phyloP scores from a whole-genome alignment of 1,140 invertebrate genomes.

The Drosophila mayri region DNA sequence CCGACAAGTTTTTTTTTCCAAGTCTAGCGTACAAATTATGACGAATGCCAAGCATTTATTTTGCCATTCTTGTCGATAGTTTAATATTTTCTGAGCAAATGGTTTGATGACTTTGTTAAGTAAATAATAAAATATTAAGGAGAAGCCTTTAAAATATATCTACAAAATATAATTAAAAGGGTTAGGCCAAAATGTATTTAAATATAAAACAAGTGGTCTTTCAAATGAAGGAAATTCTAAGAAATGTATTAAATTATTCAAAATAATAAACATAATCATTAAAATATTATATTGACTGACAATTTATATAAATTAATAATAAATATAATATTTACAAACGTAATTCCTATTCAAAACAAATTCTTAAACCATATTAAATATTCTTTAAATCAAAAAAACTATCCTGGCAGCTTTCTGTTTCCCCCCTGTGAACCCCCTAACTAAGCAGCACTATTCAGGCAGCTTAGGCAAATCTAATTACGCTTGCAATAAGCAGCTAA shows the following conservation, averaged over 20 bases:
- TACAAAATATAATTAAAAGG: too few species aligned
- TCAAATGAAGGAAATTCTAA: too few species aligned
- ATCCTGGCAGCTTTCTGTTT: not conserved
- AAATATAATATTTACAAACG: not conserved
- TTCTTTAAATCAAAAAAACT: not conserved
- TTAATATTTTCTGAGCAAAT: not conserved
- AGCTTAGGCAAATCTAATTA: conserved; percentile 41
- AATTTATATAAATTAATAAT: too few species aligned
- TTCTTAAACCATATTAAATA: not conserved
- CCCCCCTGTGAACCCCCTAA: not conserved
- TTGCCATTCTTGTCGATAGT: not conserved
- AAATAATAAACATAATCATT: too few species aligned
- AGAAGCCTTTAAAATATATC: too few species aligned
- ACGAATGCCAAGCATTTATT: conserved; percentile 16
- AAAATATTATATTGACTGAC: too few species aligned
- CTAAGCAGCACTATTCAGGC: conserved; percentile 13
- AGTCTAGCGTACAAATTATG: conserved; percentile 20
- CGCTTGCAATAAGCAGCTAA: conserved; percentile 51
- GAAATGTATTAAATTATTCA: too few species aligned
- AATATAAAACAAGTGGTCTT: too few species aligned
- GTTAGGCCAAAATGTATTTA: too few species aligned
- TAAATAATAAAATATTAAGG: not conserved
- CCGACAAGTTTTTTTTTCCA: conserved; percentile 7
- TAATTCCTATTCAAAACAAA: not conserved
- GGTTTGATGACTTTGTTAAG: conserved; percentile 1